Conservation (phyloP, 2,797 vertebrate genomes). For the Euthynnus affinis region DNA sequence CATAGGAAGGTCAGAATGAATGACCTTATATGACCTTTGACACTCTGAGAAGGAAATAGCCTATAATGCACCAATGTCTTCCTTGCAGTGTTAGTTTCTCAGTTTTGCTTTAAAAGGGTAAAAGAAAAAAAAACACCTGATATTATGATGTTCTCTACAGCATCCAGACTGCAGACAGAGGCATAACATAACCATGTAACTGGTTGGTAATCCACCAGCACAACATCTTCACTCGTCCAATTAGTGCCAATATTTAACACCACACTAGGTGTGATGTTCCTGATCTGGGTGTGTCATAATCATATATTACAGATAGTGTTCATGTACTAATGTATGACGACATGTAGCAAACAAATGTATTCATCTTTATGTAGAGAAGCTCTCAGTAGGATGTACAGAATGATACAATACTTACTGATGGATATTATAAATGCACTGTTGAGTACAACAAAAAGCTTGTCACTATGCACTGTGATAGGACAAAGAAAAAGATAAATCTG, state of each 20-base stretch:
- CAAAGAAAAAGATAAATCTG: not conserved
- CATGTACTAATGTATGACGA: not conserved
- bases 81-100: not conserved
- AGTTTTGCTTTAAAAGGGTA: not conserved
- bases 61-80: not conserved
- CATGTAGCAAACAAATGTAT: not conserved
- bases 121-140: not conserved
- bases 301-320: not conserved
- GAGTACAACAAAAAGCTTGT: too few relatives aligned
- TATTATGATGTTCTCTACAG: not conserved
- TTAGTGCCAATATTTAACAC: not conserved
- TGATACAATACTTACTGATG: too few relatives aligned
- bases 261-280: too few relatives aligned
- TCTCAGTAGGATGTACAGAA: not conserved
- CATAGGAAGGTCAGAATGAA: not conserved
- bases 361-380: not conserved
- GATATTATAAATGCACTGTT: too few relatives aligned
- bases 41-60: slow-evolving; percentile 3
- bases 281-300: not conserved
- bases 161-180: not conserved
- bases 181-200: too few relatives aligned
- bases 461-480: not conserved
- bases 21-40: slow-evolving; percentile 30
- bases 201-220: not conserved
- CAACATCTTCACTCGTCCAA: not conserved